phyloP scores from a whole-genome alignment of 2,113 vertebrate genomes.

The Mesembrinibis cayennensis region DNA sequence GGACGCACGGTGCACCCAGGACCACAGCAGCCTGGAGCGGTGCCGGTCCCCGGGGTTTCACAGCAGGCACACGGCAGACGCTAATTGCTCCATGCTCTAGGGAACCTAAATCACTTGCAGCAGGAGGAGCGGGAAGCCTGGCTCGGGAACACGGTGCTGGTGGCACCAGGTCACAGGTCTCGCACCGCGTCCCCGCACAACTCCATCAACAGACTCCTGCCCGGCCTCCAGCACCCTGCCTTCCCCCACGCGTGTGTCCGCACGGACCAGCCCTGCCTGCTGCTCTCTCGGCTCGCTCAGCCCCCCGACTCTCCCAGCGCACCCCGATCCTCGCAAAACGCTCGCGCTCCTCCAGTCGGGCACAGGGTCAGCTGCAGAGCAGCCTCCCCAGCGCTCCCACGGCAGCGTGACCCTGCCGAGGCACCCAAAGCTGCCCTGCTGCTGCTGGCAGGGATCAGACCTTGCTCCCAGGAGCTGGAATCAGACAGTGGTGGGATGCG shows the following conservation, averaged over 20 bases:
- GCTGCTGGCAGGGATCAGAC: background rate
- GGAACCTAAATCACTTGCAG: background rate
- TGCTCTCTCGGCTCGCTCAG: background rate
- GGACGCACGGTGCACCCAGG: background rate
- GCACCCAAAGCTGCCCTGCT: background rate
- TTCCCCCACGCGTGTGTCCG: rapidly evolving
- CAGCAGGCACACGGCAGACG: background rate
- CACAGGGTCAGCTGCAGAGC: background rate
- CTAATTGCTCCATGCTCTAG: background rate
- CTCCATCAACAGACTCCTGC: background rate
- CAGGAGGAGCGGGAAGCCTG: background rate
- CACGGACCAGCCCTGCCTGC: background rate
- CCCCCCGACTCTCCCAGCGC: background rate
- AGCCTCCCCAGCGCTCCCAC: background rate
- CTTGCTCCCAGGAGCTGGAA: background rate
- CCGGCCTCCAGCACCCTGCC: background rate
- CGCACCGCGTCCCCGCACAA: rapidly evolving
- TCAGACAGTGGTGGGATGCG: rapidly evolving
- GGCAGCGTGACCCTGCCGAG: background rate
- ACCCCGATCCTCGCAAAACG: background rate
- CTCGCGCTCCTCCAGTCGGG: background rate
- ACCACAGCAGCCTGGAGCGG: background rate
- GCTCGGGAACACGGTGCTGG: background rate
- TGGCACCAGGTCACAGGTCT: background rate
- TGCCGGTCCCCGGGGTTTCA: background rate